These are phyloP conservation scores for Bagarius yarrelli DNA, from an alignment of 2,113 vertebrate genomes.

Conservation along the genomic window DNA sequence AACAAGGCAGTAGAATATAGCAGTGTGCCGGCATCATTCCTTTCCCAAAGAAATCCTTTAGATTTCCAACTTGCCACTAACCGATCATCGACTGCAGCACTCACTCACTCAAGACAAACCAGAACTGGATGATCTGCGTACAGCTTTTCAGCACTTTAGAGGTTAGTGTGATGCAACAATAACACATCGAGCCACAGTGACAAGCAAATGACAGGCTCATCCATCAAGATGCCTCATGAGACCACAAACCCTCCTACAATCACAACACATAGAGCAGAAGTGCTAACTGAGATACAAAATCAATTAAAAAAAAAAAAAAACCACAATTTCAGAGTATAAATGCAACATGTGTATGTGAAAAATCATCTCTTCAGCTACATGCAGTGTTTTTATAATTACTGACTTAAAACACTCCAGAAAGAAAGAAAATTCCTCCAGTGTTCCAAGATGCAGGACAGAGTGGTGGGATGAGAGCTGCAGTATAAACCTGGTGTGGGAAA, in stretches of 20 bases:
- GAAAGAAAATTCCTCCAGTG: neutral
- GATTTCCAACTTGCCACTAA: neutral
- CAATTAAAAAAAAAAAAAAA: too few relatives aligned
- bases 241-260: slow-evolving; percentile 34
- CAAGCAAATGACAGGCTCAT: slow-evolving; percentile 47
- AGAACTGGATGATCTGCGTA: slow-evolving; percentile 2
- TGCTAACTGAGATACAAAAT: slow-evolving; percentile 17
- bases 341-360: neutral
- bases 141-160: slow-evolving; percentile 14
- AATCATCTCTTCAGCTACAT: neutral
- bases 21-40: neutral
- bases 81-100: neutral
- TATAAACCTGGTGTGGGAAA: neutral
- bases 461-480: neutral
- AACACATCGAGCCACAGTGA: slow-evolving; percentile 10
- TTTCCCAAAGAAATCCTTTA: neutral
- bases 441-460: neutral
- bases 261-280: slow-evolving; percentile 42
- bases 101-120: neutral
- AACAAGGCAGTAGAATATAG: neutral
- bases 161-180: slow-evolving; percentile 28
- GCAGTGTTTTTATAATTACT: neutral
- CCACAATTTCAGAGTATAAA: slow-evolving; percentile 46
- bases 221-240: slow-evolving; percentile 50
- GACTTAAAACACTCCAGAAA: neutral